Conservation (phyloP, 2,113 vertebrate species). For the Alaudala cheleensis region DNA sequence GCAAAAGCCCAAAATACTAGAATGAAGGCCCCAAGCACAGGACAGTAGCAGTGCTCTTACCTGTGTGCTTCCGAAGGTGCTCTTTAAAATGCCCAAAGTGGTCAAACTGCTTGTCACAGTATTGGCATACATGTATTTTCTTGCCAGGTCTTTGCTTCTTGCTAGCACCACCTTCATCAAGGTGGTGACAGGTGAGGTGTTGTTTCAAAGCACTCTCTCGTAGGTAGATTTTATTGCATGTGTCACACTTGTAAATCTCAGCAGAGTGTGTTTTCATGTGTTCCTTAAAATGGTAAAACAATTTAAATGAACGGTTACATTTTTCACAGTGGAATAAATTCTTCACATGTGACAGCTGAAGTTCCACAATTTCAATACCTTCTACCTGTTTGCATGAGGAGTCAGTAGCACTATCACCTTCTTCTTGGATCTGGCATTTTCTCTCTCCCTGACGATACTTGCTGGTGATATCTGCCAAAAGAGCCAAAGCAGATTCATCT, state of each 20-base stretch:
- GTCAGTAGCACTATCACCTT: constrained; percentile 75
- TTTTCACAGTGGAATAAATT: constrained; percentile 95
- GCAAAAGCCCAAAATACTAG: not conserved
- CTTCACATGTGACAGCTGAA: constrained; percentile 96
- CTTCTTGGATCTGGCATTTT: constrained; percentile 76
- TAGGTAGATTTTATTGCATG: constrained; percentile 93
- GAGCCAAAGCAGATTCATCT: constrained; percentile 91
- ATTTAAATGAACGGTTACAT: constrained; percentile 94
- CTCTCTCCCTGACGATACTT: constrained; percentile 92
- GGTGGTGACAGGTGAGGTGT: constrained; percentile 90
- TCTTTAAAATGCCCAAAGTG: constrained; percentile 99
- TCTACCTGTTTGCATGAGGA: constrained; percentile 89
- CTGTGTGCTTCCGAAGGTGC: constrained; percentile 95
- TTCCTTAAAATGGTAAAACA: constrained; percentile 98
- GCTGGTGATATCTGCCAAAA: constrained; percentile 97
- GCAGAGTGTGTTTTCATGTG: constrained; percentile 94
- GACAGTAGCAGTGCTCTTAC: constrained; percentile 56
- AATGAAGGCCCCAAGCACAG: not conserved
- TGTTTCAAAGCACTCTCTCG: constrained; percentile 97
- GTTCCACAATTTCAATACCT: constrained; percentile 94
- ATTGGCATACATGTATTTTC: constrained; percentile 95
- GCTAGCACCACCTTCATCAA: constrained; percentile 86
- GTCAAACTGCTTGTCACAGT: constrained; percentile 96
- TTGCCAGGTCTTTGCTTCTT: constrained; percentile 89
- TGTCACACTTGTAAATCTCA: constrained; percentile 88